Conservation (phyloP, 2,888 invertebrate genomes). For the Drymonia ruficornis region DNA sequence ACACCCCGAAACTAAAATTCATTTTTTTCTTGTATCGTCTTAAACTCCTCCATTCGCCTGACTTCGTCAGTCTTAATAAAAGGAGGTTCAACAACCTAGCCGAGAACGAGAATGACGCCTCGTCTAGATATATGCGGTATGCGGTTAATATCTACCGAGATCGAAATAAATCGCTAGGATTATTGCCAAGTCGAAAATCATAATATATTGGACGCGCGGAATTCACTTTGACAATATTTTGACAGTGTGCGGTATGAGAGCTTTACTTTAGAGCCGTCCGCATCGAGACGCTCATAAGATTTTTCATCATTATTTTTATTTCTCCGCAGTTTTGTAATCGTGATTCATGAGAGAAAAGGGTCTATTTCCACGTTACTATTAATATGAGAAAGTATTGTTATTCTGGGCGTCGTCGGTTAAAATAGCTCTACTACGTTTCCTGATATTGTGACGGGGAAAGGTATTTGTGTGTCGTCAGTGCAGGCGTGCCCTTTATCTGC, state of each 20-base stretch:
- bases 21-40: too few species aligned
- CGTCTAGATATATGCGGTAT: conserved; percentile 79
- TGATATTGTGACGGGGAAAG: conserved; percentile 24
- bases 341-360: conserved; percentile 60
- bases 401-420: conserved; percentile 29
- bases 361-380: conserved; percentile 59
- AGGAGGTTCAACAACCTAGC: conserved; percentile 79
- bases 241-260: conserved; percentile 76
- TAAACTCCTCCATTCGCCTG: conserved; percentile 44
- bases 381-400: conserved; percentile 39
- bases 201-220: conserved; percentile 82
- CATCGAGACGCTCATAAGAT: conserved; percentile 47
- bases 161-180: conserved; percentile 84
- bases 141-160: conserved; percentile 79
- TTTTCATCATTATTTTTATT: conserved; percentile 65
- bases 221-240: conserved; percentile 84
- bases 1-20: too few species aligned
- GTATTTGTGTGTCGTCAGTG: conserved; percentile 30
- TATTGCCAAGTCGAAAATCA: conserved; percentile 83
- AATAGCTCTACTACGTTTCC: conserved; percentile 35
- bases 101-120: conserved; percentile 65
- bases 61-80: conserved; percentile 65
- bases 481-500: conserved; percentile 38
- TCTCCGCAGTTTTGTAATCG: conserved; percentile 45
- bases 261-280: conserved; percentile 64